phyloP scores from a whole-genome alignment of 2,888 invertebrate species.

The Oligia strigilis region DNA sequence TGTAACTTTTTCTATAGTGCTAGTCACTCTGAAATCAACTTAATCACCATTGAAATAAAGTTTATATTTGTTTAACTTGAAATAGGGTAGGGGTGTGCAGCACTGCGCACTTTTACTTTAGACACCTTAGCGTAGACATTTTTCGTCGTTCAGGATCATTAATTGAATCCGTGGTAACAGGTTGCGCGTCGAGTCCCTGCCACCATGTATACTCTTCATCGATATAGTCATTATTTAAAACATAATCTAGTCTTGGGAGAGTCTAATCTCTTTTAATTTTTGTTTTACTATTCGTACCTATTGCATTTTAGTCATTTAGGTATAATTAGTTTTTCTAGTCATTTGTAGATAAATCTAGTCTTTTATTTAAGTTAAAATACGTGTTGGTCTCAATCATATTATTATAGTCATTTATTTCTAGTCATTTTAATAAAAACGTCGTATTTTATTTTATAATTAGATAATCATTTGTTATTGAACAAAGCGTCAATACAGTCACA shows the following conservation, averaged over 20 bases:
- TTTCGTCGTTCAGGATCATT: not conserved
- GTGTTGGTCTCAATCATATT: constrained; percentile 9
- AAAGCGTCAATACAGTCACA: not conserved
- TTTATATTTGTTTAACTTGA: no score
- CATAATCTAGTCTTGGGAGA: constrained; percentile 13
- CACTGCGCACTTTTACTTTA: no score
- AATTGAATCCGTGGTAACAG: not conserved
- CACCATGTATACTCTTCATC: not conserved
- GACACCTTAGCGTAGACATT: no score
- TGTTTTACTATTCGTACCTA: not conserved
- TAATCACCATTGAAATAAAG: no score
- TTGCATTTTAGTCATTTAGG: not conserved
- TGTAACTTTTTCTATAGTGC: no score
- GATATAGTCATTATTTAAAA: not conserved
- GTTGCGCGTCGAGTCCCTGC: not conserved
- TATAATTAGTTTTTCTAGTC: constrained; percentile 9
- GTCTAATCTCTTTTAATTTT: not conserved
- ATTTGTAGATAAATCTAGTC: not conserved
- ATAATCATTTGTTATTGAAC: not conserved
- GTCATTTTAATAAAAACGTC: constrained; percentile 7
- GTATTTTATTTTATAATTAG: not conserved
- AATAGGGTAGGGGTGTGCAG: no score
- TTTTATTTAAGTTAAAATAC: not conserved
- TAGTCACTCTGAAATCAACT: no score
- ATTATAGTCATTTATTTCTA: constrained; percentile 11